Percentiles rank a stretch among this genome's conserved stretches.
phyloP scores from a whole-genome alignment of 2,888 invertebrate species.

The Cryptosula pallasiana region DNA sequence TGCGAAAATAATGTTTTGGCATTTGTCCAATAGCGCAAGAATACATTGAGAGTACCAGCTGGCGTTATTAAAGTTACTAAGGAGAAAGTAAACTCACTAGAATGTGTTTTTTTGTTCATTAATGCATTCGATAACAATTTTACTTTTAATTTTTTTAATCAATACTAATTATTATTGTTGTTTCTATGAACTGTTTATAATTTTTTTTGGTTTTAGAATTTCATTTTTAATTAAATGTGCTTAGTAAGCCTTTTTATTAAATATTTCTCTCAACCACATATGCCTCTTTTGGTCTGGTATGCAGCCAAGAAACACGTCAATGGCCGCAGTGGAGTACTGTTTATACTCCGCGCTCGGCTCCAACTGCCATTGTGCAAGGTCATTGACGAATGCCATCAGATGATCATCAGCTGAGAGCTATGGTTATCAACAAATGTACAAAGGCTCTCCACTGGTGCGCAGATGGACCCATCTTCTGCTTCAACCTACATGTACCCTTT shows the following conservation, averaged over 20 bases:
- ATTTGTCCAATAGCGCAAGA: not conserved
- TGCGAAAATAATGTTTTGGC: not conserved
- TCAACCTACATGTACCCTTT: too few relatives aligned
- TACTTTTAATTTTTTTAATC: too few relatives aligned
- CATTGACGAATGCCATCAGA: conserved; percentile 27
- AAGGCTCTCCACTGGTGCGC: too few relatives aligned
- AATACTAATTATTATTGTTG: not conserved
- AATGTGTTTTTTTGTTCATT: conserved; percentile 9
- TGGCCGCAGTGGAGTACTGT: not conserved
- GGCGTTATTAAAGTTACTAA: not conserved
- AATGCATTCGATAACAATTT: too few relatives aligned
- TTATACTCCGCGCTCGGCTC: not conserved
- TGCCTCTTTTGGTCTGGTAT: conserved; percentile 13
- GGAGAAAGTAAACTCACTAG: conserved; percentile 8
- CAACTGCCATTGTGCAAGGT: conserved; percentile 24
- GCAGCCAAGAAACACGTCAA: conserved; percentile 24
- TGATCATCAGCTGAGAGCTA: conserved; percentile 26
- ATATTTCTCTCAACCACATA: not conserved
- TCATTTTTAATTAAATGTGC: not conserved
- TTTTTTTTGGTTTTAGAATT: not conserved
- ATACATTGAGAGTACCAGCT: not conserved
- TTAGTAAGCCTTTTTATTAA: not conserved
- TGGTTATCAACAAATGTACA: not conserved
- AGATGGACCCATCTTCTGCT: too few relatives aligned
- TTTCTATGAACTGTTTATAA: not conserved